phyloP scores from a whole-genome alignment of 1,140 invertebrate species.

The Musca vetustissima region DNA sequence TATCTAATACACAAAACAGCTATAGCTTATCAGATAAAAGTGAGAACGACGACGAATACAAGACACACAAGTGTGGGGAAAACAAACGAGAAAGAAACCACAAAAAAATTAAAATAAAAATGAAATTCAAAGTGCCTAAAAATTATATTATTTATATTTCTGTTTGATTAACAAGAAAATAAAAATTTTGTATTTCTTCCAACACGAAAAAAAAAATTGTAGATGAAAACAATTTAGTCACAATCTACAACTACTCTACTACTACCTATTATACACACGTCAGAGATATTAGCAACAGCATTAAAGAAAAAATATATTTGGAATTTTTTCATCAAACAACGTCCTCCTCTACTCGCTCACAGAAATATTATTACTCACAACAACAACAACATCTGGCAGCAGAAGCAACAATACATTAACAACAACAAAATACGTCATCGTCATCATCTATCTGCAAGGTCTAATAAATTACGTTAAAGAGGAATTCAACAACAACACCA shows the following conservation, averaged over 20 bases:
- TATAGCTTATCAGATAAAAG: too few species aligned
- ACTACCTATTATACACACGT: conserved; percentile 14
- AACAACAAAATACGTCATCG: not conserved
- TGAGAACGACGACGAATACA: not conserved
- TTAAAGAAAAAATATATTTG: not conserved
- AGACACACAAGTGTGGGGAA: not conserved
- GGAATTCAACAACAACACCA: too few species aligned
- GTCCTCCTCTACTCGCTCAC: not conserved
- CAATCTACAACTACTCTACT: not conserved
- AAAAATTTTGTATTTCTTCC: too few species aligned
- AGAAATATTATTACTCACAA: too few species aligned
- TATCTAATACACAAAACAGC: too few species aligned
- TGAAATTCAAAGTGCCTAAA: not conserved
- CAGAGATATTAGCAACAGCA: conserved; percentile 17
- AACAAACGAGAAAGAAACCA: not conserved
- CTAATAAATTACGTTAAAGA: too few species aligned
- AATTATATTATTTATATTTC: too few species aligned
- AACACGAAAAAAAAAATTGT: too few species aligned
- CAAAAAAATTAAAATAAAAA: conserved; percentile 4
- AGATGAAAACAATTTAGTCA: not conserved
- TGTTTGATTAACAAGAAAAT: too few species aligned
- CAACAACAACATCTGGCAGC: not conserved
- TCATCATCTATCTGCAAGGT: too few species aligned
- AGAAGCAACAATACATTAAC: not conserved
- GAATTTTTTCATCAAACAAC: conserved; percentile 2